Base-by-base conservation (phyloP, 2,797 vertebrate genomes). In the Anabacerthia variegaticeps region DNA sequence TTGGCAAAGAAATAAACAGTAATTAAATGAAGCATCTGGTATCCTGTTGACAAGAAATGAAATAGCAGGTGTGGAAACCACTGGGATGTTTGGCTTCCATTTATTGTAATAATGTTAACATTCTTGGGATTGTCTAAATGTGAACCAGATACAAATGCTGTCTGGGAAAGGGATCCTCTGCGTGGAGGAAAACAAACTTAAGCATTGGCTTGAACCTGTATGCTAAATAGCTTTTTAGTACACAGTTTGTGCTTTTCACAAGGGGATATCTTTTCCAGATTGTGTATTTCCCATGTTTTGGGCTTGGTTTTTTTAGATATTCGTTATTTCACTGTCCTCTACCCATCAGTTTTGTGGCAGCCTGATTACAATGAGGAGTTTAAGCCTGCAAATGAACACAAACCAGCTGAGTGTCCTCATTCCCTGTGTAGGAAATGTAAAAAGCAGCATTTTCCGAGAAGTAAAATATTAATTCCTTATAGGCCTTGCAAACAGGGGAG, bases 1-100 rank as follows among this genome's bases (percentile, higher is more conserved):
- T 90, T 6, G 1, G 80, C 43, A 88, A 55, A 88, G 63, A 79
- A 65, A 92, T 82, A 83, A 92, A 83, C 68, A 74, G 34, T 65
- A 92, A 92, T 94, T 92, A 88, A 83, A 75, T 56, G 48, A 93
- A 83, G 39, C 72, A 65, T 52, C n/a, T 59, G 51, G 55, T 30
- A 73, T 73, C 41, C 65, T 91, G 81, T 86, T 91, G 81, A 86
- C 59, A 43, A 86, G 84, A 79, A 72, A 43, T 68, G 9, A 88
- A 88, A 55, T 26, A 61, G 83, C 34, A 85, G 79, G 67, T 95
- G 72, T 96, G 67, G 75, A 85, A 90, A 59, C 30, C 3, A 0
- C 63, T 90, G 67, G 26, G 63, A 79, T 67, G 37, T 59, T 69
- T 72, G 67, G n/a, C 79, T 76, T 65, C 59, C 51, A 82, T 43